Evolutionary conservation across 1,140 invertebrate genomes (phyloP), one percentile per base, ranked within the genome.

Genomic region (Callitettix versicolor): DNA sequence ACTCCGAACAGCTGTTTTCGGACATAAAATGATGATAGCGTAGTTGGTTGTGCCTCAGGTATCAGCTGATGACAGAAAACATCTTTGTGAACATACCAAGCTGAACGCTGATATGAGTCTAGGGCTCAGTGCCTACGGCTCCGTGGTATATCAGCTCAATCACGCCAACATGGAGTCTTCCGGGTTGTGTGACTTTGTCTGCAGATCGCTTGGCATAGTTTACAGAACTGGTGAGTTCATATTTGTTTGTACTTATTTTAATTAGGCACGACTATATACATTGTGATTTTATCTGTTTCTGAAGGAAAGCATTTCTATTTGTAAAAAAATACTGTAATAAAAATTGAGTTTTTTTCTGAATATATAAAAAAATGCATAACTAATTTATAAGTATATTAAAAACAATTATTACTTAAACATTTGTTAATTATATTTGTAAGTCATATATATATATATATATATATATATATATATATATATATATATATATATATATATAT

Each of bases 91-190:
- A 62, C 71, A 79, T 59, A 69, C 70, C 55, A 71, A 80, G 65
- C 68, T 75, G 60, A 58, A 68, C 64, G 62, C 60, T 54, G 73
- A 64, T 55, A 66, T 46, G 68, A 74, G 62, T 0, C 66, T 82
- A 20, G 79, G 78, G 0, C 69, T 80, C 0, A 77, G 78, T 1
- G 82, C 81, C 0, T 88, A 88, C 62, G 85, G 84, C 21, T 86
- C 84, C 6, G 77, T 89, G 24, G 80, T 84, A 2, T 86, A 87
- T 66, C 85, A 88, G 66, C 73, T 90, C 26, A 85, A 86, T 62
- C 86, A 89, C 64, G 86, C 86, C 41, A 86, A 87, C 61, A 78
- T 84, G 66, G 86, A 91, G 61, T 82, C 86, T 0, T 81, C 77
- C 1, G 78, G 80, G 26, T 81, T 80, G 0, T 84, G 82, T 51